phyloP scores from a whole-genome alignment of 2,113 vertebrate species.

The Tetrax tetrax region DNA sequence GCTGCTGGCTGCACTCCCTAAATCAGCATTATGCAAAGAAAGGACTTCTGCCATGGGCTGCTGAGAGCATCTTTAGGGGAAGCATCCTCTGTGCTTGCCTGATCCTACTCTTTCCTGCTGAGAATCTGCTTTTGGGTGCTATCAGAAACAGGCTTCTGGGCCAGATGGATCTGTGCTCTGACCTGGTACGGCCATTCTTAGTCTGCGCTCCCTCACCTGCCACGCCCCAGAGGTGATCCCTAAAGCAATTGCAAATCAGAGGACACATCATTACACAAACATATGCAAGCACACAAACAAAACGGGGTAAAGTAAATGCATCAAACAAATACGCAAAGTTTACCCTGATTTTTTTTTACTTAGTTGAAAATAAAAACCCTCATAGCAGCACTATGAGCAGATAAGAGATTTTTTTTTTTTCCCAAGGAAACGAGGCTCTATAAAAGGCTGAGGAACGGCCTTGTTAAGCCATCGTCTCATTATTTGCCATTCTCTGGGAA shows the following conservation, averaged over 20 bases:
- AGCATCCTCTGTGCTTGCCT: not conserved
- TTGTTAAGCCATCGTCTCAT: not conserved
- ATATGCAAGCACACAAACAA: not conserved
- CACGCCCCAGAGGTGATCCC: not conserved
- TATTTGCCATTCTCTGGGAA: not conserved
- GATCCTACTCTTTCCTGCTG: too few species aligned
- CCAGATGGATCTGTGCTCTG: not conserved
- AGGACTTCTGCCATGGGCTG: not conserved
- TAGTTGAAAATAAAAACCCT: not conserved
- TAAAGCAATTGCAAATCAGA: not conserved
- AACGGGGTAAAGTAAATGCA: not conserved
- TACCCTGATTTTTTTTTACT: not conserved
- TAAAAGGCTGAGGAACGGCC: not conserved
- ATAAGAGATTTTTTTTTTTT: not conserved
- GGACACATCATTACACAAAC: rapidly evolving
- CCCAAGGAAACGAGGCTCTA: not conserved
- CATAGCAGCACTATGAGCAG: not conserved
- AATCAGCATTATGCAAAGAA: not conserved
- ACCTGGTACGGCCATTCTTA: rapidly evolving
- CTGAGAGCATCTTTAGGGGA: not conserved
- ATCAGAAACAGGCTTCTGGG: rapidly evolving
- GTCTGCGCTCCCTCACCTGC: not conserved
- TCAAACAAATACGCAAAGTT: not conserved
- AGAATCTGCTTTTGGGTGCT: not conserved
- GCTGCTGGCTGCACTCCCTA: not conserved